These are phyloP conservation scores for Halyomorpha halys DNA, from an alignment of 1,140 invertebrate species.

Conservation along the genomic window DNA sequence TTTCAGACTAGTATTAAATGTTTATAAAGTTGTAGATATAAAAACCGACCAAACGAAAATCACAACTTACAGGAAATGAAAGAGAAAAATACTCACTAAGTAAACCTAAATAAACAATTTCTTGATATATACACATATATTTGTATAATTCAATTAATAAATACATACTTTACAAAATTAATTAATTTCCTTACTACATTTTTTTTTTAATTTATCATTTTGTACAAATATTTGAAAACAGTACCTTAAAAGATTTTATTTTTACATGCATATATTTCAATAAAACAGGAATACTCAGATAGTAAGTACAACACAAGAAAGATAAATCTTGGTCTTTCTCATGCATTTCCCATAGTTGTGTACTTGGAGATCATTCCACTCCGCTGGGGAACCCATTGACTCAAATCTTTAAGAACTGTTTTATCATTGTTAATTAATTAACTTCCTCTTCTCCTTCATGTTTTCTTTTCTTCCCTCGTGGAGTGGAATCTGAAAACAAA, in stretches of 20 bases:
- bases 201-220: conserved; percentile 1
- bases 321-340: conserved; percentile 7
- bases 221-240: no score
- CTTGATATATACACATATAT: background rate
- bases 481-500: conserved; percentile 40
- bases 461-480: conserved; percentile 61
- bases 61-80: conserved; percentile 21
- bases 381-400: conserved; percentile 10
- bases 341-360: conserved; percentile 22
- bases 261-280: no score
- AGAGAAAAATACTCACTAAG: conserved; percentile 13
- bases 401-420: conserved; percentile 12
- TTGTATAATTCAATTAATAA: conserved; percentile 4
- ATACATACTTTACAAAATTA: conserved; percentile 5
- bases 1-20: conserved; percentile 3
- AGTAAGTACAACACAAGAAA: conserved; percentile 11
- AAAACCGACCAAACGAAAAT: conserved; percentile 20
- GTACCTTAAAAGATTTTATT: no score
- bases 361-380: background rate
- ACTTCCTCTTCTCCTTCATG: conserved; percentile 45
- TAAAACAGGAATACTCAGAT: background rate
- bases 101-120: conserved; percentile 11
- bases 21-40: conserved; percentile 23
- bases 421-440: conserved; percentile 31
- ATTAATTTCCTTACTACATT: conserved; percentile 6